Evolutionary conservation across 2,113 vertebrate genomes (phyloP).

Genomic region (Spilogale gracilis): DNA sequence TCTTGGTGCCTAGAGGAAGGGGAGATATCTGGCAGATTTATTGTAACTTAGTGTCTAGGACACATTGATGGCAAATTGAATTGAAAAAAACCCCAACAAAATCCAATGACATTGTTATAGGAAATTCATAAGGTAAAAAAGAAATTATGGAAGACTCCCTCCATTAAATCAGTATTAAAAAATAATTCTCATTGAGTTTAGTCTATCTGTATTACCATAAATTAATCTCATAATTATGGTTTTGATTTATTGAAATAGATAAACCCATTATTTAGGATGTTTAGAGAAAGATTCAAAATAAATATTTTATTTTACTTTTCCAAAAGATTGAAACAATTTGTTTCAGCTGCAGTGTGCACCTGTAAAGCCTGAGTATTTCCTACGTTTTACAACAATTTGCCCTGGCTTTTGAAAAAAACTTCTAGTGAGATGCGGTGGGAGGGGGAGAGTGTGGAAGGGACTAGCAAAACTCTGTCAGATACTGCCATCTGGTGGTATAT

Average conservation of each 20-base stretch:
- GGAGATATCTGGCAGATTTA: neutral
- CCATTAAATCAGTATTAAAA: neutral
- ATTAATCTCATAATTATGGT: neutral
- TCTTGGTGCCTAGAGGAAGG: neutral
- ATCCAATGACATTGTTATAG: constrained; percentile 19
- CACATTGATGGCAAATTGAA: neutral
- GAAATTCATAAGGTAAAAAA: constrained; percentile 41
- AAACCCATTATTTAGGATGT: neutral
- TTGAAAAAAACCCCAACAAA: neutral
- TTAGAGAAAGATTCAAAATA: constrained; percentile 50
- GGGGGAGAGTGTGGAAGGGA: accelerated
- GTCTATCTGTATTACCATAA: constrained; percentile 4
- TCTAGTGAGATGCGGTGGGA: neutral
- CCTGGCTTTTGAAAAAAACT: neutral
- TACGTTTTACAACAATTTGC: neutral
- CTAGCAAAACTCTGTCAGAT: constrained; percentile 43
- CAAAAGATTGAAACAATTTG: neutral
- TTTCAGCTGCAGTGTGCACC: neutral
- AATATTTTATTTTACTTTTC: constrained; percentile 56
- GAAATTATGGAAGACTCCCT: neutral
- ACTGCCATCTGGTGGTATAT: constrained; percentile 69
- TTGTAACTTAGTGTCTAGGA: neutral
- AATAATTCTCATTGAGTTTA: neutral
- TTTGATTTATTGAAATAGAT: constrained; percentile 32
- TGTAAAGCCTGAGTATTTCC: neutral